Conservation (phyloP, 2,797 vertebrate genomes). For the Thunnus albacares region DNA sequence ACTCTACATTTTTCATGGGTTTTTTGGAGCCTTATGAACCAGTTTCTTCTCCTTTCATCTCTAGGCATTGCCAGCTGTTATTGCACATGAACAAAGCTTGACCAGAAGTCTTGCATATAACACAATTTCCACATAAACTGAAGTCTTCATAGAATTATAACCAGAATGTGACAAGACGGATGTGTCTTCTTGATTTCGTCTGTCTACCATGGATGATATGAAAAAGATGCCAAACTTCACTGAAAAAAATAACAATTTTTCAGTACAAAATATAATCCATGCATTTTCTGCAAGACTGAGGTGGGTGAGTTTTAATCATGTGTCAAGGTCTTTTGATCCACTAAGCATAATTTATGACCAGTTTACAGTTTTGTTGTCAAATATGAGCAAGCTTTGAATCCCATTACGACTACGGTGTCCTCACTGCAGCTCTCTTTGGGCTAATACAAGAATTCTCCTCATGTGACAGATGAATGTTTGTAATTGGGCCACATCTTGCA, state of each 20-base stretch:
- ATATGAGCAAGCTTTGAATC: conserved; percentile 9
- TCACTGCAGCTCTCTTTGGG: conserved; percentile 4
- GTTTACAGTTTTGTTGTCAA: background rate
- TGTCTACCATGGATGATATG: background rate
- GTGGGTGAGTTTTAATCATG: background rate
- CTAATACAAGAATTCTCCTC: conserved; percentile 11
- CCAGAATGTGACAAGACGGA: background rate
- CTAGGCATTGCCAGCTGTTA: conserved; percentile 52
- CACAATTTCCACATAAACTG: conserved; percentile 62
- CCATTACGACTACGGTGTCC: background rate
- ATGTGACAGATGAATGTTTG: conserved; percentile 62
- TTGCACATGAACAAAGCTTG: conserved; percentile 48
- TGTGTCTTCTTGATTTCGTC: background rate
- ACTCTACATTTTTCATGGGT: conserved; percentile 7
- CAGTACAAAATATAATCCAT: background rate
- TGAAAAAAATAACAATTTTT: background rate
- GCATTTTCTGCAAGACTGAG: background rate
- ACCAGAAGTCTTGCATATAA: conserved; percentile 50
- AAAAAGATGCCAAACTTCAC: background rate
- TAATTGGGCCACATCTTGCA: conserved; percentile 57
- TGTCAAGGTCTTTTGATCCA: background rate
- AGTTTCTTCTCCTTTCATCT: conserved; percentile 28
- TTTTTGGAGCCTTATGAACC: conserved; percentile 31
- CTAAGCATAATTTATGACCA: background rate
- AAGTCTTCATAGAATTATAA: conserved; percentile 4